phyloP scores from a whole-genome alignment of 2,113 vertebrate genomes.

The Tragelaphus scriptus region DNA sequence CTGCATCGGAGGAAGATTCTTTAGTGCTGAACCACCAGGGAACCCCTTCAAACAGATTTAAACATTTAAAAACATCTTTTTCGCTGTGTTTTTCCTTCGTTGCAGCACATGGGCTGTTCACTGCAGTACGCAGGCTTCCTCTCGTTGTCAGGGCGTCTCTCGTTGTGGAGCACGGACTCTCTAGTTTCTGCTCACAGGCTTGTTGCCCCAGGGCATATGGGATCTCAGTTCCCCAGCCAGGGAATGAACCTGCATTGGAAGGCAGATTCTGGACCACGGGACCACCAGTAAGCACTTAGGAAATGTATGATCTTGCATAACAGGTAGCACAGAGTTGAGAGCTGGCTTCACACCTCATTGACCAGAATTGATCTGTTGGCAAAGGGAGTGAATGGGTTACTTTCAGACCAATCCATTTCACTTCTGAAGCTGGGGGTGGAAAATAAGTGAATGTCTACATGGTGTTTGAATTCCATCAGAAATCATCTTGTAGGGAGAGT shows the following conservation, averaged over 20 bases:
- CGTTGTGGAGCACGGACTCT: neutral
- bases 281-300: neutral
- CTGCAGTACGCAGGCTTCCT: neutral
- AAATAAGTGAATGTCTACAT: neutral
- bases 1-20: neutral
- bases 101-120: neutral
- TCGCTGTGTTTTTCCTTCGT: accelerated
- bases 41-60: neutral
- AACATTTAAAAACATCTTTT: neutral
- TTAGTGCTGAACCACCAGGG: neutral
- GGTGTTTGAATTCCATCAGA: neutral
- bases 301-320: neutral
- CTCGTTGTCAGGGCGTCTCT: neutral
- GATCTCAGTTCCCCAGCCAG: neutral
- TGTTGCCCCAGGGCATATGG: neutral
- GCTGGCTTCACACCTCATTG: neutral
- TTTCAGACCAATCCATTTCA: neutral
- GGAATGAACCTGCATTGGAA: neutral
- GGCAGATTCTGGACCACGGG: neutral
- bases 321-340: neutral
- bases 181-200: neutral
- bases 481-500: neutral
- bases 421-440: neutral
- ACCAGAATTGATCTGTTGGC: neutral
- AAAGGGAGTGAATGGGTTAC: neutral